Conservation (phyloP, 2,888 invertebrate genomes). For the Folsomia manolachei region DNA sequence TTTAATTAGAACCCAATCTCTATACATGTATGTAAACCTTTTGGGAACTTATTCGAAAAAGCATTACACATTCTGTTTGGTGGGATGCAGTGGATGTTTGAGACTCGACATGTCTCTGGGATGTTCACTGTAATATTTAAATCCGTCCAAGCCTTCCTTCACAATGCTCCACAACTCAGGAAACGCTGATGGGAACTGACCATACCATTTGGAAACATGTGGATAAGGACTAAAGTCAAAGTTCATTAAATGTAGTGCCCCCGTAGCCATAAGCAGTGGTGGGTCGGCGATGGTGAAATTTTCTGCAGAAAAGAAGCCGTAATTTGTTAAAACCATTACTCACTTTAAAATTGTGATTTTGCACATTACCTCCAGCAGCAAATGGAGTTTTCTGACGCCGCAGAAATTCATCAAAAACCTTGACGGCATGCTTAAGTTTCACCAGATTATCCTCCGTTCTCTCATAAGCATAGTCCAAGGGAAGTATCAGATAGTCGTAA, state of each 20-base stretch:
- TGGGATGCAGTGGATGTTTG: constrained; percentile 71
- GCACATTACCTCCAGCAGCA: constrained; percentile 62
- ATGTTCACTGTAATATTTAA: constrained; percentile 66
- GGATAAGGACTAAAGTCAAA: constrained; percentile 65
- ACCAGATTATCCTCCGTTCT: constrained; percentile 66
- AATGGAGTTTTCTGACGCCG: constrained; percentile 62
- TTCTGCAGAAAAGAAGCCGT: constrained; percentile 55
- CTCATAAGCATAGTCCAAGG: constrained; percentile 66
- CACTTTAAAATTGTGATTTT: too few species aligned
- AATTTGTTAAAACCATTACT: too few species aligned
- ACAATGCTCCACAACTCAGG: constrained; percentile 70
- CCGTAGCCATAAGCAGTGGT: constrained; percentile 67
- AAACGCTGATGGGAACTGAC: constrained; percentile 65
- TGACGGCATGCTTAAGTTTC: constrained; percentile 66
- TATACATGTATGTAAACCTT: too few species aligned
- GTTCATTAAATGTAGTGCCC: constrained; percentile 69
- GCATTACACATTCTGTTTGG: too few species aligned
- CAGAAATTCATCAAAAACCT: constrained; percentile 68
- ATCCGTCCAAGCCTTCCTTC: constrained; percentile 66
- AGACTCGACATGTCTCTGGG: constrained; percentile 69
- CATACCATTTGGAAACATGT: constrained; percentile 66
- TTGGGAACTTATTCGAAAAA: too few species aligned
- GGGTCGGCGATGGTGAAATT: constrained; percentile 74
- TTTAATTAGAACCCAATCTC: too few species aligned
- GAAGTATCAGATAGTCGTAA: constrained; percentile 59